Evolutionary conservation across 1,140 invertebrate genomes (phyloP).

Genomic region (Coenobita brevimanus): DNA sequence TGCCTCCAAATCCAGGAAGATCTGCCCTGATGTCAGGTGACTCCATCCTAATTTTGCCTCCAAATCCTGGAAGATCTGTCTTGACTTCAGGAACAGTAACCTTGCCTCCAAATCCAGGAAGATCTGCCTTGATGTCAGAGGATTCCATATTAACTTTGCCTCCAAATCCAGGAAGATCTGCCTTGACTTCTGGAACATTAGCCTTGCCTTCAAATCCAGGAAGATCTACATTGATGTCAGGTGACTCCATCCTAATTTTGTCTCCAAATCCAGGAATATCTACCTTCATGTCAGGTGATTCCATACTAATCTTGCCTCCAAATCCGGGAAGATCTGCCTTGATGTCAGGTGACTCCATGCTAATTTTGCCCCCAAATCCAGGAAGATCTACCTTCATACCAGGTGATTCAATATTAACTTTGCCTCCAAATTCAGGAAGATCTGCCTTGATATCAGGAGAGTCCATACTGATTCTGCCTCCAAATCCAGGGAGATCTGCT

Average conservation of each 20-base stretch:
- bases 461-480: neutral
- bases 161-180: neutral
- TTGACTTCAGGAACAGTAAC: slow-evolving; percentile 6
- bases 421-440: slow-evolving; percentile 27
- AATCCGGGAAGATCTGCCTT: no score
- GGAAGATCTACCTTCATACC: no score
- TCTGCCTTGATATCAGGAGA: neutral
- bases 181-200: neutral
- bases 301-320: no score
- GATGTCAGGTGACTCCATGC: no score
- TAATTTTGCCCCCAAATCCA: no score
- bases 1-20: slow-evolving; percentile 15
- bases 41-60: neutral
- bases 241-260: neutral
- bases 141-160: neutral
- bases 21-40: neutral
- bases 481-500: slow-evolving; percentile 15
- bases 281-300: neutral
- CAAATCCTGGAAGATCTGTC: slow-evolving; percentile 20
- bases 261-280: neutral
- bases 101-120: slow-evolving; percentile 22
- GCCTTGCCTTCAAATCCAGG: neutral
- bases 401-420: neutral
- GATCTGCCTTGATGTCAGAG: neutral
- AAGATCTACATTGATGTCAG: no score